A percentile compares a stretch with the other conserved stretches of the same genome.
phyloP scores from a whole-genome alignment of 2,888 invertebrate species.

The Orthosia gothica region DNA sequence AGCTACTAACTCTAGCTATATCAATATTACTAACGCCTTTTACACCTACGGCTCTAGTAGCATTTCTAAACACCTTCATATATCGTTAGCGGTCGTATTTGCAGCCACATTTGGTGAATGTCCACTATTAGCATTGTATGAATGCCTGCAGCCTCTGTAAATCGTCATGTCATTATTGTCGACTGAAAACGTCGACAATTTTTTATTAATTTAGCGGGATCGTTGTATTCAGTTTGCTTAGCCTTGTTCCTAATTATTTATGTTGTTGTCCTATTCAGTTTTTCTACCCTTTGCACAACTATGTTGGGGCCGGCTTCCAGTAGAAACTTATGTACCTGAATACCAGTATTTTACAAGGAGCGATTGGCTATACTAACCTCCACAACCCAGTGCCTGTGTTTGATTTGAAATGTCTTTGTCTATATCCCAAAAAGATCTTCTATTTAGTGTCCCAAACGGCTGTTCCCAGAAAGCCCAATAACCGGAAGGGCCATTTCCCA shows the following conservation, averaged over 20 bases:
- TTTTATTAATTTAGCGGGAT: background rate
- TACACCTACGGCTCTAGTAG: conserved; percentile 18
- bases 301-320: too few relatives aligned
- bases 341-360: background rate
- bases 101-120: conserved; percentile 15
- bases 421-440: background rate
- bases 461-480: conserved; percentile 10
- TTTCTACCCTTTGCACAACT: too few relatives aligned
- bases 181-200: background rate
- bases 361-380: background rate
- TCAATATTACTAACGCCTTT: conserved; percentile 1
- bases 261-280: too few relatives aligned
- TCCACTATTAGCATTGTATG: conserved; percentile 7
- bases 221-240: background rate
- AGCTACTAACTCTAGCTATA: conserved; percentile 6
- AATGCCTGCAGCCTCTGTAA: background rate
- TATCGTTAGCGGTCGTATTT: conserved; percentile 6
- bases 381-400: background rate
- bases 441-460: background rate
- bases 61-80: conserved; percentile 35
- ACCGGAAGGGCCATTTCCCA: conserved; percentile 3
- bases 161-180: background rate
- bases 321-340: background rate
- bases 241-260: too few relatives aligned
- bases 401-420: background rate